These are phyloP conservation scores for Hapalemur alaotrensis DNA, from an alignment of 2,797 vertebrate genomes.

Conservation along the genomic window DNA sequence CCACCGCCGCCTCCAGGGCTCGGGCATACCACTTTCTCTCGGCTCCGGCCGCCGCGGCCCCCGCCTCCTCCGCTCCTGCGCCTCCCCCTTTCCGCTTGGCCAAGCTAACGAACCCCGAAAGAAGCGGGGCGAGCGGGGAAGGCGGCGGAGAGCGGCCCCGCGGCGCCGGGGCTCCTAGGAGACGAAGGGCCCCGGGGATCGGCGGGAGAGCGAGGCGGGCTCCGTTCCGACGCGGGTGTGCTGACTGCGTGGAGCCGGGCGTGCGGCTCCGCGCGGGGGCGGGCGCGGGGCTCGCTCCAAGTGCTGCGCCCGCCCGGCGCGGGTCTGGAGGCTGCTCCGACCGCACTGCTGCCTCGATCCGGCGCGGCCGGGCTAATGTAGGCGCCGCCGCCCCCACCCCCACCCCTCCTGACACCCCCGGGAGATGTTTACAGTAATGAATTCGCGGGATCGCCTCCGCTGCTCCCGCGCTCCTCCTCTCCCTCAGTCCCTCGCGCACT, in stretches of 20 bases:
- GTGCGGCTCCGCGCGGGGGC: slow-evolving; percentile 26
- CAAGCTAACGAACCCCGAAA: background rate
- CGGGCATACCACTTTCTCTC: slow-evolving; percentile 84
- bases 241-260: background rate
- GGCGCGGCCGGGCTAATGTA: slow-evolving; percentile 84
- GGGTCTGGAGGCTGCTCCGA: slow-evolving; percentile 80
- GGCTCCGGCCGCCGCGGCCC: slow-evolving; percentile 51
- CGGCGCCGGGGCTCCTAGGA: background rate
- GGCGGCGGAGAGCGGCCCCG: background rate
- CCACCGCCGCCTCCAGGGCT: slow-evolving; percentile 82
- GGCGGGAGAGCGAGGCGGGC: background rate
- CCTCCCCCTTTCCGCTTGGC: background rate
- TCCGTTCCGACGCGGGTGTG: slow-evolving; percentile 54
- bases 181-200: background rate
- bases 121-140: background rate
- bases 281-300: slow-evolving; percentile 25
- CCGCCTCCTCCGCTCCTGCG: slow-evolving; percentile 37
- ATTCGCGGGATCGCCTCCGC: slow-evolving; percentile 90
- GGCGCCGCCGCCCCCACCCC: slow-evolving; percentile 77
- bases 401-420: slow-evolving; percentile 83
- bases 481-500: slow-evolving; percentile 65
- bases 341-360: slow-evolving; percentile 84
- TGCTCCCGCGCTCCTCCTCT: slow-evolving; percentile 80
- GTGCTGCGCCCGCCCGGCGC: slow-evolving; percentile 64
- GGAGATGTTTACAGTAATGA: slow-evolving; percentile 92